Conservation (phyloP, 2,888 invertebrate genomes). For the Ophion slaviceki region DNA sequence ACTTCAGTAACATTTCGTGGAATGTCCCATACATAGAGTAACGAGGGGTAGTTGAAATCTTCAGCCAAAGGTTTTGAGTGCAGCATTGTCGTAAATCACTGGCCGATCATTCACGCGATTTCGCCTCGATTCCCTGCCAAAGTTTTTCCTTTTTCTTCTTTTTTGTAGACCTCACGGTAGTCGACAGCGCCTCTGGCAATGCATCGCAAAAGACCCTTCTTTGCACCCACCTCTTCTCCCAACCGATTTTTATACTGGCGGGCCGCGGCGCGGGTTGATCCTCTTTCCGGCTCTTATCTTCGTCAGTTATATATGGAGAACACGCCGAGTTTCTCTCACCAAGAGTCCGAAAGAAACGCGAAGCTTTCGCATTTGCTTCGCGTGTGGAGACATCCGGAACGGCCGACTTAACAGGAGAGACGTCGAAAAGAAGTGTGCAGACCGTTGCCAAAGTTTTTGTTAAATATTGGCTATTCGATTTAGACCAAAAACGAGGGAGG, state of each 20-base stretch:
- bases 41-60: not conserved
- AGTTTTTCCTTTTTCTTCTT: constrained; percentile 56
- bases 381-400: not conserved
- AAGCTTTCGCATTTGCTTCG: constrained; percentile 12
- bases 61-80: not conserved
- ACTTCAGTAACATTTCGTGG: not conserved
- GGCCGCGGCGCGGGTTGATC: constrained; percentile 41
- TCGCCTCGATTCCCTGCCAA: constrained; percentile 69
- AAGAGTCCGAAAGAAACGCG: constrained; percentile 14
- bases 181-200: constrained; percentile 22
- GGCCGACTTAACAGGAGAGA: constrained; percentile 21
- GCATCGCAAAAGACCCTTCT: constrained; percentile 14
- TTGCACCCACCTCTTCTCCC: not conserved
- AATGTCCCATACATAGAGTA: not conserved
- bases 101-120: constrained; percentile 76
- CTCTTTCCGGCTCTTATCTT: constrained; percentile 61
- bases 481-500: constrained; percentile 26
- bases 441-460: constrained; percentile 37
- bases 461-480: constrained; percentile 45
- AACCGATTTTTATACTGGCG: constrained; percentile 21
- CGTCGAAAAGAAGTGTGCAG: constrained; percentile 30
- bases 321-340: constrained; percentile 3
- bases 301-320: constrained; percentile 4
- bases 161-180: not conserved
- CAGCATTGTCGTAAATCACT: constrained; percentile 73